These are phyloP conservation scores for Limnephilus rhombicus DNA, from an alignment of 2,888 invertebrate species.

Conservation along the genomic window DNA sequence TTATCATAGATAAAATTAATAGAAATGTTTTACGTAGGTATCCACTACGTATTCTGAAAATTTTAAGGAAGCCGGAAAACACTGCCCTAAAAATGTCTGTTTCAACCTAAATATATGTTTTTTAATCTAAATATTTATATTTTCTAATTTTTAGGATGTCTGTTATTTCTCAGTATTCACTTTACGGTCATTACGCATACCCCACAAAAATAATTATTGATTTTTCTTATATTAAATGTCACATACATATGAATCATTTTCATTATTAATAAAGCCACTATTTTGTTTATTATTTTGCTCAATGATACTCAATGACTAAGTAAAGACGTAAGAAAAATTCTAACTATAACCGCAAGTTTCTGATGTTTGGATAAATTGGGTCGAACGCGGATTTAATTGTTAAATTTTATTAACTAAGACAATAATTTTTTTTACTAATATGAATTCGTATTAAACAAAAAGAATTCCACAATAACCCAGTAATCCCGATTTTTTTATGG, in stretches of 20 bases:
- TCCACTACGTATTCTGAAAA: no score
- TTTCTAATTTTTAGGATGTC: no score
- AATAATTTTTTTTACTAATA: background rate
- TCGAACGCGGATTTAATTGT: background rate
- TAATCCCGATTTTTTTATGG: no score
- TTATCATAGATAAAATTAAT: no score
- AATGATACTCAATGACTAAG: background rate
- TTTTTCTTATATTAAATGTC: no score
- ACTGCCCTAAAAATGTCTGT: no score
- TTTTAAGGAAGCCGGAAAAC: no score
- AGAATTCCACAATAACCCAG: background rate
- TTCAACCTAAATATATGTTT: no score
- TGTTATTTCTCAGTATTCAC: no score
- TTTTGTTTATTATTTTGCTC: background rate
- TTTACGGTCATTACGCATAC: background rate
- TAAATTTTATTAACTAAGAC: background rate
- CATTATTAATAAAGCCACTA: background rate
- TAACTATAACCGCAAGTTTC: background rate
- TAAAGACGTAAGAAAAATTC: background rate
- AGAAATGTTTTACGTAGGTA: no score
- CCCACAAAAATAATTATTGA: background rate
- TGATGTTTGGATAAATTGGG: slow-evolving; percentile 6
- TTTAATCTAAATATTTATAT: no score
- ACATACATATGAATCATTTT: background rate
- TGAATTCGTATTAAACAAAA: background rate